phyloP scores from a whole-genome alignment of 2,113 vertebrate species.

The Phocoena sinus region DNA sequence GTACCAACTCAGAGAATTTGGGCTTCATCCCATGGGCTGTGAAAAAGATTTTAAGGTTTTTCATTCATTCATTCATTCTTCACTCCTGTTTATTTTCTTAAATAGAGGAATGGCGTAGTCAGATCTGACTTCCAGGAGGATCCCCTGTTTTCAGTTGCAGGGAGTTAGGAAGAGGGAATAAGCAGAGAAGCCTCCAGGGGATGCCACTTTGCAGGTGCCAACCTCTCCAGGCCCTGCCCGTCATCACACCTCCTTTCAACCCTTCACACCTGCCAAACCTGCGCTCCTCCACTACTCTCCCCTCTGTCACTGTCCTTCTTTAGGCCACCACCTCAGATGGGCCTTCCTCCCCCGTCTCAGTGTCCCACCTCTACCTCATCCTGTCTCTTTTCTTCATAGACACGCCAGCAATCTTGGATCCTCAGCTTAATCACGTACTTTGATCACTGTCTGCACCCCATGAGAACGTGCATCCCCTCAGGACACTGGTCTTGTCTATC shows the following conservation, averaged over 20 bases:
- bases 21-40: neutral
- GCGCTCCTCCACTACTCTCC: neutral
- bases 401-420: neutral
- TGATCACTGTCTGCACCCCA: neutral
- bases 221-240: neutral
- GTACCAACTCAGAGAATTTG: neutral
- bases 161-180: neutral
- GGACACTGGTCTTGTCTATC: neutral
- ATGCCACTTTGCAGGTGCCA: neutral
- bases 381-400: neutral
- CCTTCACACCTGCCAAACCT: neutral
- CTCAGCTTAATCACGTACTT: neutral
- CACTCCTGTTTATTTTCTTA: neutral
- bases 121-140: neutral
- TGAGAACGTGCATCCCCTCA: neutral
- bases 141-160: neutral
- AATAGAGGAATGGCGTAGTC: neutral
- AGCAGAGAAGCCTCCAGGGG: neutral
- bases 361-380: neutral
- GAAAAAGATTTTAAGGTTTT: neutral
- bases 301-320: neutral
- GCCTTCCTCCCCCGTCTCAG: neutral
- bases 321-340: neutral
- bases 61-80: neutral
- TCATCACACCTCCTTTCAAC: neutral